Base-by-base conservation (phyloP, 2,113 vertebrate genomes). In the Telmatochromis sp. region DNA sequence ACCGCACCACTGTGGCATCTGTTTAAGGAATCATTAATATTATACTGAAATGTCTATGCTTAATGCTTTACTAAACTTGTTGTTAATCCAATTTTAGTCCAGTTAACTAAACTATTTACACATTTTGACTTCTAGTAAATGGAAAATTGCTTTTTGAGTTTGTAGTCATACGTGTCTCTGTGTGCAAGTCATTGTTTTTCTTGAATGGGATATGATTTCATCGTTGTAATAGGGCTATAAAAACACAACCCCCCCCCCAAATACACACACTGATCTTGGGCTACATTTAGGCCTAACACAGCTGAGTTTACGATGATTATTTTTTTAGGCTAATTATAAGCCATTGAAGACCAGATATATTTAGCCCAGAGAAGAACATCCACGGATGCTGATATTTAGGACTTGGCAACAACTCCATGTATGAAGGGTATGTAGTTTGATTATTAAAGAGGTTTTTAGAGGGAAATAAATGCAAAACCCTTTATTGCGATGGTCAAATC, bases 141-240 rank as follows among this genome's bases (percentile, higher is more conserved):
- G 33, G 31, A 65, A 65, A 65, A 37, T 65, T 65, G 33, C 4
- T 65, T 37, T n/a, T n/a, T 37, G 60, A 37, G 33, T 65, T 37
- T 21, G 3, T 3, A 37, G 19, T 37, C 4, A 7, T 65, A 0
- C 0, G 4, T 7, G 60, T 65, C 33, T 37, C 19, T 37, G 19
- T 40, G 33, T 68, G 7, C 33, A n/a, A 5, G 60, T 63, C 17
- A 26, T 26, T 26, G 63, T 23, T 40, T 68, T 23, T 40, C n/a
- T 71, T 23, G 11, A 21, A 11, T 23, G 35, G 35, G 35, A 8
- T 40, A 13, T 40, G 10, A 37, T 37, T 65, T 65, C 0, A 65
- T 65, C 4, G 1, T n/a, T 37, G 60, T 65, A 63, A n/a, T 35
- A 63, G 9, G 17, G 31, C 60, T 12, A 37, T 35, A 63, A 63